These are phyloP conservation scores for Microplitis mediator DNA, from an alignment of 1,140 invertebrate genomes.

Conservation along the genomic window DNA sequence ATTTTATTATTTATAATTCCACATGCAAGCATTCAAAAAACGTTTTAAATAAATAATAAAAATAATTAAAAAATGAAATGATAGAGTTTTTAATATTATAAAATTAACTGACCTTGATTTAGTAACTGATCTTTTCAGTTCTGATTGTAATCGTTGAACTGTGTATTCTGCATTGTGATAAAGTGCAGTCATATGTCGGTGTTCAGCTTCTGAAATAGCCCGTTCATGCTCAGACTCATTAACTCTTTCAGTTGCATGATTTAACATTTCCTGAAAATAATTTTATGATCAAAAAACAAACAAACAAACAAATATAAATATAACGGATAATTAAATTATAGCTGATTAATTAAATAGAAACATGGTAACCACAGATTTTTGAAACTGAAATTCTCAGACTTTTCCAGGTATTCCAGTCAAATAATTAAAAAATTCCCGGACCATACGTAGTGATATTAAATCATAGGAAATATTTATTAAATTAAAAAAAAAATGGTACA, in stretches of 20 bases:
- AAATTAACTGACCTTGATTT: slow-evolving; percentile 67
- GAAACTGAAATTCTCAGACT: too few species aligned
- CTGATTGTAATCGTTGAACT: slow-evolving; percentile 70
- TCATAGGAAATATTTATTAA: too few species aligned
- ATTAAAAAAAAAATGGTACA: too few species aligned
- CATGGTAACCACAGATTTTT: too few species aligned
- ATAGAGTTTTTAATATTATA: slow-evolving; percentile 22
- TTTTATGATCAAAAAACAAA: neutral
- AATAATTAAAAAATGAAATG: too few species aligned
- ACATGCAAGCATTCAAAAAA: slow-evolving; percentile 7
- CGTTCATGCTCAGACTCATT: slow-evolving; percentile 75
- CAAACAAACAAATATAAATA: too few species aligned
- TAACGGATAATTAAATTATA: too few species aligned
- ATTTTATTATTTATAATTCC: slow-evolving; percentile 29
- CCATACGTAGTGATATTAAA: too few species aligned
- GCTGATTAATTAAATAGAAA: too few species aligned
- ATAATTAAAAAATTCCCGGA: too few species aligned
- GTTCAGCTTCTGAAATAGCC: slow-evolving; percentile 72
- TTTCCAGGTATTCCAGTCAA: too few species aligned
- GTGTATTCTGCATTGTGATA: slow-evolving; percentile 70
- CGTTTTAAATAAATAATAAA: slow-evolving; percentile 29
- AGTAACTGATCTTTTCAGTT: slow-evolving; percentile 73
- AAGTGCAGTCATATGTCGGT: slow-evolving; percentile 68
- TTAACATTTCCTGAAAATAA: slow-evolving; percentile 81
- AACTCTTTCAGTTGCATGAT: slow-evolving; percentile 92